A percentile compares a stretch with the other conserved stretches of the same genome.
Evolutionary conservation across 2,113 vertebrate genomes (phyloP).

Genomic region (Sinocyclocheilus anophthalmus): DNA sequence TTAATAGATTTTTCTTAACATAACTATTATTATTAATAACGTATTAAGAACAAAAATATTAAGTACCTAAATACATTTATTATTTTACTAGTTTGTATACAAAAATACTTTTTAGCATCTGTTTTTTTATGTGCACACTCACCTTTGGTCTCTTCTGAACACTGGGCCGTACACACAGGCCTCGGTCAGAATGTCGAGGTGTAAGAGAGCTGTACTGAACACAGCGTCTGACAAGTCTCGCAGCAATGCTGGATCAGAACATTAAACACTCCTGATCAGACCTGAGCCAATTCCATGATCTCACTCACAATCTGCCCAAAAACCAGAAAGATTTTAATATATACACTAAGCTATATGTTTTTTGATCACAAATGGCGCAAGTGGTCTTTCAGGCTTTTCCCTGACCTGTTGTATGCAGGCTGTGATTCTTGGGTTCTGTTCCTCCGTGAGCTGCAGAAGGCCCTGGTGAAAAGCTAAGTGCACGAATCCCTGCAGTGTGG

Average conservation of each 20-base stretch:
- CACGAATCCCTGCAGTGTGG: constrained; percentile 85
- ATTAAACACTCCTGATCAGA: constrained; percentile 89
- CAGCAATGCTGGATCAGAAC: constrained; percentile 85
- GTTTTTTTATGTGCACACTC: constrained; percentile 11
- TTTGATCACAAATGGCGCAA: not conserved
- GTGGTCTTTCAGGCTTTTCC: not conserved
- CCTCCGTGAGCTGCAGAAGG: constrained; percentile 76
- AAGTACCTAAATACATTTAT: too few relatives aligned
- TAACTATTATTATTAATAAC: too few relatives aligned
- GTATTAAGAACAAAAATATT: too few relatives aligned
- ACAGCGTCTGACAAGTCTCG: constrained; percentile 72
- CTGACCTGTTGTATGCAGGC: constrained; percentile 38
- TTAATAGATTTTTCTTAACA: too few relatives aligned
- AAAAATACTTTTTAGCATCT: not conserved
- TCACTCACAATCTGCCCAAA: constrained; percentile 79
- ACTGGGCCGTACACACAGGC: constrained; percentile 90
- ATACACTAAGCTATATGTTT: not conserved
- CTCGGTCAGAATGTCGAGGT: constrained; percentile 82
- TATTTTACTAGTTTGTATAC: too few relatives aligned
- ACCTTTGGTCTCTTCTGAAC: constrained; percentile 93
- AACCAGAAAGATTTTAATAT: constrained; percentile 29
- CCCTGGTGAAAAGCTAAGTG: constrained; percentile 79
- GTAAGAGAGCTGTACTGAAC: constrained; percentile 78
- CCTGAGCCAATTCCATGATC: constrained; percentile 85
- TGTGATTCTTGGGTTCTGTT: constrained; percentile 42